Evolutionary conservation across 2,797 vertebrate species (phyloP).

Genomic region (Muscicapa comitata): DNA sequence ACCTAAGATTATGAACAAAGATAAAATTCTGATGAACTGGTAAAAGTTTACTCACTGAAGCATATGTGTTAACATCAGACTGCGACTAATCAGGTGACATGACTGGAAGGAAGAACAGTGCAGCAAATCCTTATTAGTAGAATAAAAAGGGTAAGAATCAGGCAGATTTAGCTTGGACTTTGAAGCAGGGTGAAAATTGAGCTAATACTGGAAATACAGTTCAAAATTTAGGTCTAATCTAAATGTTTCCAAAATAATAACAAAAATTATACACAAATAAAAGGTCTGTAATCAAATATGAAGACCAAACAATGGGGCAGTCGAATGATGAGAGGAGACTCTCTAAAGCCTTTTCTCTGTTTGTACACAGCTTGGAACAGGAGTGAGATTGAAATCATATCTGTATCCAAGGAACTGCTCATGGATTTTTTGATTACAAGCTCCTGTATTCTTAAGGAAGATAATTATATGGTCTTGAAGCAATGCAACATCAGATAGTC

Average conservation of each 20-base stretch:
- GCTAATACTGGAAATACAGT: background rate
- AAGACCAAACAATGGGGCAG: background rate
- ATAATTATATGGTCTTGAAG: background rate
- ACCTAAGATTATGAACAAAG: background rate
- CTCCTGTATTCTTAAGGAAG: background rate
- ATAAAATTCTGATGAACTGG: background rate
- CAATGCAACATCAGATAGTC: background rate
- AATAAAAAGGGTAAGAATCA: background rate
- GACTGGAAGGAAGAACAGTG: background rate
- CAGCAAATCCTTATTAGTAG: background rate
- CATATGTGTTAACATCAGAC: background rate
- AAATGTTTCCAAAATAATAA: background rate
- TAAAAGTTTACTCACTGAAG: background rate
- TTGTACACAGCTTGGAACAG: background rate
- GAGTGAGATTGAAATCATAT: background rate
- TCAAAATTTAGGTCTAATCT: background rate
- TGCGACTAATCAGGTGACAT: background rate
- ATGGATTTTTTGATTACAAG: background rate
- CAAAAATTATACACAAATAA: background rate
- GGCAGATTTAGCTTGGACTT: background rate
- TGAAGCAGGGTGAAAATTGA: background rate
- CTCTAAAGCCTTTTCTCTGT: background rate
- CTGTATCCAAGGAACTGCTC: background rate
- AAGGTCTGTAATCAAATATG: background rate
- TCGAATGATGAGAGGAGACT: background rate